phyloP scores from a whole-genome alignment of 2,113 vertebrate genomes.

The Leptobrachium ailaonicum region DNA sequence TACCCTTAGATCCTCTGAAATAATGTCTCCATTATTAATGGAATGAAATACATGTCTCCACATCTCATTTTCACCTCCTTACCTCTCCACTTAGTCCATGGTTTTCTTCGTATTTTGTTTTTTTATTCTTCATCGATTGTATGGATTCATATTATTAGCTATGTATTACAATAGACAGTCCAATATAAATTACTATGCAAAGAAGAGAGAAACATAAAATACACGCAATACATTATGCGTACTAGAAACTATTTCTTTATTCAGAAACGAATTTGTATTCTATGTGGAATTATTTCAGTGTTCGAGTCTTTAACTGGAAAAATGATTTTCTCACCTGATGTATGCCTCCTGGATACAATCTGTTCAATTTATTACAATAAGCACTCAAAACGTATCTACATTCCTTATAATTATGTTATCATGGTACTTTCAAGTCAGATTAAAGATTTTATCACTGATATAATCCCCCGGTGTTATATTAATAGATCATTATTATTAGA shows the following conservation, averaged over 20 bases:
- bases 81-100: no score
- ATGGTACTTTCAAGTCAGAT: constrained; percentile 17
- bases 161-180: no score
- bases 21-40: no score
- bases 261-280: constrained; percentile 33
- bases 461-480: background rate
- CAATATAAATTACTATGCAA: no score
- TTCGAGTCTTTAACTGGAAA: constrained; percentile 39
- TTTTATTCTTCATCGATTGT: no score
- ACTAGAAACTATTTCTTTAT: constrained; percentile 11
- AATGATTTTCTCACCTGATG: constrained; percentile 40
- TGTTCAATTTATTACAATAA: constrained; percentile 32
- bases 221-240: background rate
- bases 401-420: constrained; percentile 40
- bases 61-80: no score
- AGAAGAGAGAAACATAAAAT: background rate
- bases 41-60: no score
- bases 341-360: constrained; percentile 39
- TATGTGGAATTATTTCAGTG: constrained; percentile 40
- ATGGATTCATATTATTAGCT: no score
- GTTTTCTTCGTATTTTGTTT: no score
- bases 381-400: constrained; percentile 14
- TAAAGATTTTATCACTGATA: constrained; percentile 23
- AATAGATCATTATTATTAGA: constrained; percentile 11
- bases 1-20: no score